Percentiles rank a stretch among this genome's conserved stretches.
Evolutionary conservation across 2,113 vertebrate species (phyloP).

Genomic region (Aegypius monachus): DNA sequence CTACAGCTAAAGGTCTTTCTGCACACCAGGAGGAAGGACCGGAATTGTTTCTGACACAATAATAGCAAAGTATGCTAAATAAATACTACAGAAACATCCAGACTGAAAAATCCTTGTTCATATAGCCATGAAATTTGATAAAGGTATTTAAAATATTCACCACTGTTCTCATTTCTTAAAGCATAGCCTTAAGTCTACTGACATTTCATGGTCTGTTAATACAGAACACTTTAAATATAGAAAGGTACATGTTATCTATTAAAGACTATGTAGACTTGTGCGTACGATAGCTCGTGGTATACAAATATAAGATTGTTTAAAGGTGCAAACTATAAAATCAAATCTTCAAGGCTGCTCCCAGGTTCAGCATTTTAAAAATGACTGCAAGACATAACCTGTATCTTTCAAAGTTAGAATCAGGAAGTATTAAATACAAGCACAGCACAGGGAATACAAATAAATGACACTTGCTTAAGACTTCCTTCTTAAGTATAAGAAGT

Average conservation of each 20-base stretch:
- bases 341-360: background rate
- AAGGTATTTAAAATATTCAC: slow-evolving; percentile 62
- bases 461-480: background rate
- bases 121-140: slow-evolving; percentile 54
- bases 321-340: background rate
- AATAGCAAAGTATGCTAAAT: background rate
- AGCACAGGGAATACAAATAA: background rate
- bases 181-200: slow-evolving; percentile 58
- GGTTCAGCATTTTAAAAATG: background rate
- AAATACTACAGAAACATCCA: slow-evolving; percentile 1
- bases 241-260: slow-evolving; percentile 34
- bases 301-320: slow-evolving; percentile 9
- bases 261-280: background rate
- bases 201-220: slow-evolving; percentile 70
- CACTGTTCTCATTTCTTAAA: slow-evolving; percentile 47
- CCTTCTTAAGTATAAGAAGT: background rate
- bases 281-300: background rate
- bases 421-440: background rate
- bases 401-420: background rate
- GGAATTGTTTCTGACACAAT: background rate
- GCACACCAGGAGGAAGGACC: background rate
- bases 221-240: slow-evolving; percentile 46
- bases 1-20: background rate
- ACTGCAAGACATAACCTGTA: background rate
- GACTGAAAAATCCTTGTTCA: slow-evolving; percentile 35